Conservation (phyloP, 2,113 vertebrate genomes). For the Ochotona curzoniae region DNA sequence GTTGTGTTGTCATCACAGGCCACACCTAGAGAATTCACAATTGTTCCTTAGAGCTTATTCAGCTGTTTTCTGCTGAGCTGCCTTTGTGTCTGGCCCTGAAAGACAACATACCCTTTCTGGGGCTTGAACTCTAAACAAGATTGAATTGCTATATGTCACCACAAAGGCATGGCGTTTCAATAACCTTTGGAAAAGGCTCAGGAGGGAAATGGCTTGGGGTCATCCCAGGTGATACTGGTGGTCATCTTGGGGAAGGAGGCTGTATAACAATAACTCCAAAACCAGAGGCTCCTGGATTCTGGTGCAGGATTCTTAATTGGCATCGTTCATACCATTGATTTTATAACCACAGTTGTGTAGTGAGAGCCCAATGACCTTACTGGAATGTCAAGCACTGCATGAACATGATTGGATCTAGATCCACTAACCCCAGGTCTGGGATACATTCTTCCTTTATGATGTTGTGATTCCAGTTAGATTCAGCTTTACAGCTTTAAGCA, state of each 20-base stretch:
- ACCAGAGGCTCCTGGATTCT: too few species aligned
- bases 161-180: conserved; percentile 10
- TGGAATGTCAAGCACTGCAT: background rate
- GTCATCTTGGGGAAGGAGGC: background rate
- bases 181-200: background rate
- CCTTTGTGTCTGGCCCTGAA: conserved; percentile 21
- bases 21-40: conserved; percentile 66
- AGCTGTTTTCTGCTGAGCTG: conserved; percentile 49
- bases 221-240: background rate
- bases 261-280: background rate
- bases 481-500: background rate
- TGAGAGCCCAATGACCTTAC: background rate
- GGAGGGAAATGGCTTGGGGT: background rate
- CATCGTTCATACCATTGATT: fast-evolving
- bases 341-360: background rate
- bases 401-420: background rate
- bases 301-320: background rate
- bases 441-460: background rate
- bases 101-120: background rate
- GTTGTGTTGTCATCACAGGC: conserved; percentile 62
- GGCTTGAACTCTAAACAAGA: background rate
- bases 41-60: conserved; percentile 73
- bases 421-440: background rate
- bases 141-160: background rate
- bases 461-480: conserved; percentile 1